Evolutionary conservation across 2,888 invertebrate genomes (phyloP), one percentile per base, ranked within the genome.

Genomic region (Euclidia mi): DNA sequence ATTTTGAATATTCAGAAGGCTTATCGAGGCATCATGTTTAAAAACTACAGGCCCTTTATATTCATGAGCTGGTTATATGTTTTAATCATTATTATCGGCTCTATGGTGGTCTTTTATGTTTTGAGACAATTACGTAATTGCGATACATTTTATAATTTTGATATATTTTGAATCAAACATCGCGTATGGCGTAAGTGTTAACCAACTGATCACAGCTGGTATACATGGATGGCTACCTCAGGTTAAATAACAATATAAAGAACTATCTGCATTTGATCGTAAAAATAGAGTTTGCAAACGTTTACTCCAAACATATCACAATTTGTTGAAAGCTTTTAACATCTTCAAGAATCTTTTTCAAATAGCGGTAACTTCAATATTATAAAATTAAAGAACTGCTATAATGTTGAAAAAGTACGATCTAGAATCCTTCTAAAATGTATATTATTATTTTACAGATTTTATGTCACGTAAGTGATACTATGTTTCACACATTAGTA

Each of bases 281-380:
- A 32, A 32, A 2, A n/a, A 17, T 17, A 17, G 17, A 37, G 17
- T 14, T 1, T 38, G 28, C 29, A 29, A 31, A 0, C 11, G 44
- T 14, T n/a, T 51, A 7, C 44, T 18, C 10, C 2, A 37, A 37
- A 17, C 17, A 0, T 37, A 37, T 17, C 10, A 0, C n/a, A 6
- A 20, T 31, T 44, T 51, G 1, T 18, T 51, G 20, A 31, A 51
- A 31, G 44, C 44, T 6, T 51, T 31, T 51, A 7, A 14, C 18
- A 37, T 37, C 14, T 29, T n/a, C n/a, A 51, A 51, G 11, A 14
- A 28, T 14, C 44, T 51, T 0, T 51, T 44, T 44, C 28, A 35
- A 37, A 7, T 14, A n/a, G 18, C 43, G 37, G 50, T 51, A 38
- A 43, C 10, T 4, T 4, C 6, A n/a, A n/a, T n/a, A n/a, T n/a